A percentile compares a stretch with the other conserved stretches of the same genome.
phyloP scores from a whole-genome alignment of 1,140 invertebrate genomes.

The Leptinotarsa lineolata region DNA sequence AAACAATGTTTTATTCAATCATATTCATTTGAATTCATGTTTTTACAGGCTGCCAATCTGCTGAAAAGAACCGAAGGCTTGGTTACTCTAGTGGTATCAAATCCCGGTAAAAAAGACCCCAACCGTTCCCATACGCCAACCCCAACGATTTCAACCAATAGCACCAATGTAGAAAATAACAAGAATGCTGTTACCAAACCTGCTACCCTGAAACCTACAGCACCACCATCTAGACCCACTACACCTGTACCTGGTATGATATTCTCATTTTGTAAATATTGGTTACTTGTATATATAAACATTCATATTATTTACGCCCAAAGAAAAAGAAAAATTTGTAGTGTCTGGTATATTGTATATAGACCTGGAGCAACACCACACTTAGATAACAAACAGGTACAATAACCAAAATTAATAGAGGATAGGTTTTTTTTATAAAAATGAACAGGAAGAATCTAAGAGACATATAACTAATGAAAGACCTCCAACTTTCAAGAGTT shows the following conservation, averaged over 20 bases:
- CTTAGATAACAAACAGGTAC: no score
- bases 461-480: no score
- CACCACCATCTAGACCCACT: conserved; percentile 50
- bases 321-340: no score
- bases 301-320: no score
- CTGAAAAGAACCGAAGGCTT: conserved; percentile 87
- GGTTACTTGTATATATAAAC: neutral
- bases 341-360: no score
- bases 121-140: conserved; percentile 53
- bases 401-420: no score
- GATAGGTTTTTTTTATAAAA: no score
- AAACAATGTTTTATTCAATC: no score
- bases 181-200: conserved; percentile 40
- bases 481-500: no score
- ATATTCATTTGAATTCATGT: no score
- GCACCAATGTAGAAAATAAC: conserved; percentile 21
- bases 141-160: conserved; percentile 28
- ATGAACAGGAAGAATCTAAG: no score
- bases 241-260: conserved; percentile 52
- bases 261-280: conserved; percentile 9
- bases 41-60: conserved; percentile 76
- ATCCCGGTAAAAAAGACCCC: conserved; percentile 76
- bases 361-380: no score
- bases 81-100: conserved; percentile 82
- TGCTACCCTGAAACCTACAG: conserved; percentile 43